Conservation (phyloP, 1,140 invertebrate species). For the Solenopsis invicta region DNA sequence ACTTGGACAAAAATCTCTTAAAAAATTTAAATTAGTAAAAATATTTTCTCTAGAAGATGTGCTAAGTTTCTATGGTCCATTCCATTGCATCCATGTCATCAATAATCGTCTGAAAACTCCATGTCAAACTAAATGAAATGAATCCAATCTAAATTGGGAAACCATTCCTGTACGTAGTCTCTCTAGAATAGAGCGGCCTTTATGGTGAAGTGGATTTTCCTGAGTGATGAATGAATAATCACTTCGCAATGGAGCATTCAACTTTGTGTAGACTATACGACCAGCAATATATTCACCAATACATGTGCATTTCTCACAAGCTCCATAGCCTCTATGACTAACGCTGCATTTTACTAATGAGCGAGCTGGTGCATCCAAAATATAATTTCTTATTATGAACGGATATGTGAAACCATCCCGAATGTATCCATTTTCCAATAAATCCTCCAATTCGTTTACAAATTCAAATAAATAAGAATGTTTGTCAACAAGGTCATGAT, state of each 20-base stretch:
- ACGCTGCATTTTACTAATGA: not conserved
- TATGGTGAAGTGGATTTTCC: too few species aligned
- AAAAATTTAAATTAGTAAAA: too few species aligned
- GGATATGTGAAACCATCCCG: not conserved
- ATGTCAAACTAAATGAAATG: slow-evolving; percentile 17
- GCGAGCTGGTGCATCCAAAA: not conserved
- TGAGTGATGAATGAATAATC: too few species aligned
- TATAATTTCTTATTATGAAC: not conserved
- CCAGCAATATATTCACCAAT: too few species aligned
- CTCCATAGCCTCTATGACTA: not conserved
- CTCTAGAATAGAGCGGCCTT: not conserved
- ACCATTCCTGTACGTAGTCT: not conserved
- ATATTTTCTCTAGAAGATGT: too few species aligned
- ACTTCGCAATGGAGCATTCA: too few species aligned
- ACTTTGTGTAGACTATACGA: too few species aligned
- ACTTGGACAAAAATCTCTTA: not conserved
- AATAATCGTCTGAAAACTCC: not conserved
- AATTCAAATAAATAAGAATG: not conserved
- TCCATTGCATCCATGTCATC: not conserved
- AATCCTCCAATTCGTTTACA: not conserved
- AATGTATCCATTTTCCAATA: not conserved
- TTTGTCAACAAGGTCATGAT: not conserved
- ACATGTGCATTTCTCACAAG: not conserved
- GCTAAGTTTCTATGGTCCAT: not conserved
- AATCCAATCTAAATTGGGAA: not conserved